A percentile compares a stretch with the other conserved stretches of the same genome.
Conservation (phyloP, 2,888 invertebrate species). For the Maniola hyperantus region DNA sequence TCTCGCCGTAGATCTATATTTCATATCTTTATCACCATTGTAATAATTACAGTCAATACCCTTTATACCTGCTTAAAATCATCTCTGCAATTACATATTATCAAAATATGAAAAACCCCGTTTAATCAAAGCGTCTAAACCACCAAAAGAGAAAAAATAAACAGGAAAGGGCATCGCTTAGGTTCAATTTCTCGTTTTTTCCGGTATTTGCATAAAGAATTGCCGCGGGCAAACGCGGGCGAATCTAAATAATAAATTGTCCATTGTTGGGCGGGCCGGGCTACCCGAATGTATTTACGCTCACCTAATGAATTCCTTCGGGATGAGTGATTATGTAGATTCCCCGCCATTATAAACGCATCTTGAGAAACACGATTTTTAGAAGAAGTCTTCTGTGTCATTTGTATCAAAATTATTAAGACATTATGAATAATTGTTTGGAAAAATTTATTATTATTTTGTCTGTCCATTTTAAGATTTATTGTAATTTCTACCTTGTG, state of each 20-base stretch:
- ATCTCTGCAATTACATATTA: not conserved
- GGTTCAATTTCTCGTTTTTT: slow-evolving; percentile 23
- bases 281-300: slow-evolving; percentile 71
- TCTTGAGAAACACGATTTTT: slow-evolving; percentile 20
- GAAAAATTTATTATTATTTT: too few species aligned
- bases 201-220: slow-evolving; percentile 69
- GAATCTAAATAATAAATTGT: slow-evolving; percentile 80
- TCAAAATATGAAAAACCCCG: not conserved
- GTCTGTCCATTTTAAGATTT: too few species aligned
- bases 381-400: not conserved
- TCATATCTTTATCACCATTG: too few species aligned
- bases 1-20: too few species aligned
- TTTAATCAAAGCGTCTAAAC: slow-evolving; percentile 30
- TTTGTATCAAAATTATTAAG: not conserved
- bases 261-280: slow-evolving; percentile 67
- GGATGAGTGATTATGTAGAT: slow-evolving; percentile 38
- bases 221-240: slow-evolving; percentile 51
- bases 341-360: slow-evolving; percentile 29
- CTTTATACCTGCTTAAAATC: not conserved
- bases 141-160: slow-evolving; percentile 15
- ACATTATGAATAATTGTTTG: too few species aligned
- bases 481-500: too few species aligned
- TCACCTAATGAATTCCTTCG: slow-evolving; percentile 72
- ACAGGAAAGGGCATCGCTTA: slow-evolving; percentile 19
- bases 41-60: too few species aligned